Base-by-base conservation (phyloP, 2,113 vertebrate genomes). In the Potamarius usumacintae region DNA sequence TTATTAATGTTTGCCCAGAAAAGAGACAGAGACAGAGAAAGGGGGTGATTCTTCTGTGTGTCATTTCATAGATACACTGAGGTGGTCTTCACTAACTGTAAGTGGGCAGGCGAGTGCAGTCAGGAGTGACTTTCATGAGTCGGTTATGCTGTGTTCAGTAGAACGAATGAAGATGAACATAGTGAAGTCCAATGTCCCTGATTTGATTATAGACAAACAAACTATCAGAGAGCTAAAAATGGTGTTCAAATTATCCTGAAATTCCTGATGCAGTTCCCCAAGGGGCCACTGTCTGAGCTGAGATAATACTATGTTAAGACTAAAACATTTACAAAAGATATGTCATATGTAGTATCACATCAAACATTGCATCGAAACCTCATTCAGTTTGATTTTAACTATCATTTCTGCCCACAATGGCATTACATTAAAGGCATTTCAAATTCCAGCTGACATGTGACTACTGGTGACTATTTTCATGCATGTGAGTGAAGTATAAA, bases 1-100 rank as follows among this genome's bases (percentile, higher is more conserved):
- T 90, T 86, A 83, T 88, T 81, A 86, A 71, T 83, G 57, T 90
- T 90, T 88, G 83, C 84, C 79, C 62, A 86, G 78, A 82, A 71
- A 42, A 82, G 80, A 80, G 79, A 78, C 82, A 30, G 57, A 88
- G 63, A 81, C 48, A 83, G 79, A 83, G 71, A 82, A 78, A 12
- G 57, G 79, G 76, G 50, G 48, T 50, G 17, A 15, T 52, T 62
- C 30, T 82, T 81, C 11, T 27, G 15, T 81, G 50, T 63, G 62
- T 80, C 76, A 86, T 86, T 67, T 69, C 74, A 67, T 62, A 53
- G 60, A 79, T 53, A n/a, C n/a, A 65, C n/a, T 7, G n/a, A 67
- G 27, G 50, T 80, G 60, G 52, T 63, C 48, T 65, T 50, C 15
- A 48, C 2, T 34, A 62, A 63, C 57, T 63, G 80, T 53, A 71